phyloP scores from a whole-genome alignment of 2,113 vertebrate species.

The Antechinus stuartii region DNA sequence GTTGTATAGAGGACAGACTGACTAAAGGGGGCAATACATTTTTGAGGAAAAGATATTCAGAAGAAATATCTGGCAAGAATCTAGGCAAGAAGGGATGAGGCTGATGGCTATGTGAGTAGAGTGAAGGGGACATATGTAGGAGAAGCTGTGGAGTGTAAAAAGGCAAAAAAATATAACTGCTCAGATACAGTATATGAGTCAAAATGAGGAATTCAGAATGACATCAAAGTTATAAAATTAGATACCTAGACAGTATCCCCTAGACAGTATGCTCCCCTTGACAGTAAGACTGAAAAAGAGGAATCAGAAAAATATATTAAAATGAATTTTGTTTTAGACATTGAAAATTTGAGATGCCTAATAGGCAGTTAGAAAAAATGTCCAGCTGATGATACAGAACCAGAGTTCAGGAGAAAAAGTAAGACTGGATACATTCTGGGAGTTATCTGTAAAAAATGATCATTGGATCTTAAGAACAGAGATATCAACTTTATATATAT shows the following conservation, averaged over 20 bases:
- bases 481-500: not conserved
- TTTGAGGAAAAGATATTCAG: not conserved
- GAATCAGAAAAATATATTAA: not conserved
- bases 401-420: not conserved
- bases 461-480: not conserved
- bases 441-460: not conserved
- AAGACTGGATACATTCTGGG: not conserved
- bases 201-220: not conserved
- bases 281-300: not conserved
- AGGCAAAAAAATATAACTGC: not conserved
- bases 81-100: not conserved
- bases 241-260: not conserved
- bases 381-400: not conserved
- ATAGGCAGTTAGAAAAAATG: not conserved
- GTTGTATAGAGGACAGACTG: not conserved
- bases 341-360: not conserved
- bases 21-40: not conserved
- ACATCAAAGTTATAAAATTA: not conserved
- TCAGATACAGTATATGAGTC: not conserved
- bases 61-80: not conserved
- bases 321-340: not conserved
- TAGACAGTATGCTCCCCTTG: not conserved
- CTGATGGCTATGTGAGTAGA: not conserved
- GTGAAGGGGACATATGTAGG: not conserved
- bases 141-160: not conserved